A percentile compares a stretch with the other conserved stretches of the same genome.
Evolutionary conservation across 2,797 vertebrate genomes (phyloP).

Genomic region (Lates japonicus): DNA sequence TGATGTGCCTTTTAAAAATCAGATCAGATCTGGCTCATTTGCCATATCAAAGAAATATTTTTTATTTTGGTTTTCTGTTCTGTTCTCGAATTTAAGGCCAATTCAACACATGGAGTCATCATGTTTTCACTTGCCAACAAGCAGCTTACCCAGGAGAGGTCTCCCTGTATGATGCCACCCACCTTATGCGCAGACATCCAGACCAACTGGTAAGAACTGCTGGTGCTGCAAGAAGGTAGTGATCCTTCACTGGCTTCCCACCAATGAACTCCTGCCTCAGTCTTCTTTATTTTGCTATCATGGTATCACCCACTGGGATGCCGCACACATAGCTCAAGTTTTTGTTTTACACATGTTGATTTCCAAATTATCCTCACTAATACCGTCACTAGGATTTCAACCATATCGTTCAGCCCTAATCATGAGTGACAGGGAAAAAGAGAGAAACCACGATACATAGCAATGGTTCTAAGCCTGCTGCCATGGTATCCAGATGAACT

Average conservation of each 20-base stretch:
- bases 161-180: neutral
- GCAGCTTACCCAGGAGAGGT: neutral
- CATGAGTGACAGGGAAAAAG: neutral
- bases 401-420: neutral
- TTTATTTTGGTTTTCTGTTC: neutral
- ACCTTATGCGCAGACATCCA: neutral
- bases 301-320: neutral
- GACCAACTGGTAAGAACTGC: neutral
- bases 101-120: neutral
- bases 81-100: neutral
- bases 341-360: neutral
- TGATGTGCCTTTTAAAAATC: neutral
- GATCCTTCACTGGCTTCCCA: conserved; percentile 10
- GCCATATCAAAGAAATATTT: neutral
- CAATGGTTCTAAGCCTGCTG: neutral
- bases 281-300: neutral
- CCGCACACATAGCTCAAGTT: neutral
- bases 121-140: neutral
- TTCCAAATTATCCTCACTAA: neutral
- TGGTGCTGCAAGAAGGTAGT: neutral
- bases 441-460: neutral
- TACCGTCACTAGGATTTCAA: neutral
- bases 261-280: neutral
- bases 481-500: neutral
- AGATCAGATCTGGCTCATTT: neutral